phyloP scores from a whole-genome alignment of 2,113 vertebrate species.

The Megaceryle maxima region DNA sequence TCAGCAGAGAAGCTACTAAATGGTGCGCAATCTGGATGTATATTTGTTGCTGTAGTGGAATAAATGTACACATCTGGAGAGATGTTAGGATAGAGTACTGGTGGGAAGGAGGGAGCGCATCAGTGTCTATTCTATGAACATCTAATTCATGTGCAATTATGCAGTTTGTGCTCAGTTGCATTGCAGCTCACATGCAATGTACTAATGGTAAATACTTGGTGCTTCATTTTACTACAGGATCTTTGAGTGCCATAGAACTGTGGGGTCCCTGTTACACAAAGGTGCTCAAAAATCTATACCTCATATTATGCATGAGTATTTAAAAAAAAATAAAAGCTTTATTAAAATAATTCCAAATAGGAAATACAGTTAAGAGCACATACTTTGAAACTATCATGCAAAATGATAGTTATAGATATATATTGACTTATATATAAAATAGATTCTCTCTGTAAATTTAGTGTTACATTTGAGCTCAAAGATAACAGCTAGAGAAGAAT shows the following conservation, averaged over 20 bases:
- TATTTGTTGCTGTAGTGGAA: not conserved
- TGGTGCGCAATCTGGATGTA: not conserved
- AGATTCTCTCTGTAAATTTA: not conserved
- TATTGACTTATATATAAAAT: not conserved
- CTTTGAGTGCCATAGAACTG: not conserved
- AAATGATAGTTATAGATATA: not conserved
- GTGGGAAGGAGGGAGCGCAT: not conserved
- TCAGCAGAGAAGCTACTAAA: constrained; percentile 35
- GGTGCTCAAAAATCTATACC: not conserved
- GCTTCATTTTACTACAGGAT: not conserved
- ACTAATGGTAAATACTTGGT: not conserved
- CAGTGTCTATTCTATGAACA: not conserved
- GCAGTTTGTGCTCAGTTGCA: not conserved
- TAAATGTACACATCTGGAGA: constrained; percentile 37
- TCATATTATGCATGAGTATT: not conserved
- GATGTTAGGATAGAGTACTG: not conserved
- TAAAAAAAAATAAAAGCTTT: not conserved
- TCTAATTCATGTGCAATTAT: not conserved
- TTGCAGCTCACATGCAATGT: not conserved
- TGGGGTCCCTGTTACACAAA: not conserved
- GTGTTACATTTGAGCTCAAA: not conserved
- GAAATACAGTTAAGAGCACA: not conserved
- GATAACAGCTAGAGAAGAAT: not conserved
- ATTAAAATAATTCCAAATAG: not conserved
- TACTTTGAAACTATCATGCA: not conserved